These are phyloP conservation scores for Ypsolopha sequella DNA, from an alignment of 2,888 invertebrate genomes.

Conservation along the genomic window DNA sequence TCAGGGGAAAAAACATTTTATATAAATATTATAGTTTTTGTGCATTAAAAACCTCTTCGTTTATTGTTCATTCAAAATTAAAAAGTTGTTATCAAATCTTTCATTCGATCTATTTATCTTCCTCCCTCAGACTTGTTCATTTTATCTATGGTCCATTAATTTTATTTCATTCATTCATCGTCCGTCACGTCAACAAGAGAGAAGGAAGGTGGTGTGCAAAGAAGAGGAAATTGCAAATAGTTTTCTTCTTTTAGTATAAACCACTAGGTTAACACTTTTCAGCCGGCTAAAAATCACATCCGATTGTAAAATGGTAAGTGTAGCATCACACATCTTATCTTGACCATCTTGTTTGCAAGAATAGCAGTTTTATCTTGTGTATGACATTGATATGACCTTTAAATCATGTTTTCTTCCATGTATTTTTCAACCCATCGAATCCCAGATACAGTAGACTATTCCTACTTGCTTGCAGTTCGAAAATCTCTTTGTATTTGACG, in stretches of 20 bases:
- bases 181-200: neutral
- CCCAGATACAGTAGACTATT: too few relatives aligned
- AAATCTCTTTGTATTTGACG: too few relatives aligned
- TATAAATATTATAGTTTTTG: too few relatives aligned
- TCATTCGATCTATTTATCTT: too few relatives aligned
- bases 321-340: slow-evolving; percentile 6
- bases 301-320: slow-evolving; percentile 40
- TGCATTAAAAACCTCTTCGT: neutral
- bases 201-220: neutral
- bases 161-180: neutral
- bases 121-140: too few relatives aligned
- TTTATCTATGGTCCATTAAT: too few relatives aligned
- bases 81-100: too few relatives aligned
- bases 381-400: slow-evolving; percentile 61
- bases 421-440: too few relatives aligned
- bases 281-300: neutral
- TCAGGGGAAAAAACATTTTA: too few relatives aligned
- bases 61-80: too few relatives aligned
- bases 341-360: neutral
- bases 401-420: neutral
- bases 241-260: neutral
- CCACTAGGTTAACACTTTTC: neutral
- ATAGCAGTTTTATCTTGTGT: slow-evolving; percentile 14
- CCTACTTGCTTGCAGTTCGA: too few relatives aligned
- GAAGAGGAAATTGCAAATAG: neutral